These are phyloP conservation scores for Agelas oroides DNA, from an alignment of 37 sponge, comb jelly and placozoan species.

Conservation along the genomic window DNA sequence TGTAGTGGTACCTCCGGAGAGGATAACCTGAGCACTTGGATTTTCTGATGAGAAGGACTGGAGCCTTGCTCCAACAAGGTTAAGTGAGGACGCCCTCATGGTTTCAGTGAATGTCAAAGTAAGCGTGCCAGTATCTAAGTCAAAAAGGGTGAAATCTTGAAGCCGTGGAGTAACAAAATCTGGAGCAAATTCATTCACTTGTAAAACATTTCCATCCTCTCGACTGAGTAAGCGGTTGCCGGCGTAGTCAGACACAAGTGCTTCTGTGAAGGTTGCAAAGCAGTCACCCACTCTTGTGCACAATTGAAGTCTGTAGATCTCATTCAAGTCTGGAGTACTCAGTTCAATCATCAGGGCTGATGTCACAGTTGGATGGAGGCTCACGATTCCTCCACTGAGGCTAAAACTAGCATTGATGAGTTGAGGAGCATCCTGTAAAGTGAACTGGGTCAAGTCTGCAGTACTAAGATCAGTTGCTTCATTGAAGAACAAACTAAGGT, in stretches of 20 bases:
- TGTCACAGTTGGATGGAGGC: constrained; percentile 46
- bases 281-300: constrained; percentile 60
- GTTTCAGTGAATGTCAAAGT: constrained; percentile 86
- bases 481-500: constrained; percentile 64
- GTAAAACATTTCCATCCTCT: constrained; percentile 12
- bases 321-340: constrained; percentile 68
- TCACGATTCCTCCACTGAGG: constrained; percentile 70
- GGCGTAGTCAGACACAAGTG: constrained; percentile 58
- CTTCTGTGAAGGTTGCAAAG: constrained; percentile 33
- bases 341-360: constrained; percentile 60
- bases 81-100: constrained; percentile 66
- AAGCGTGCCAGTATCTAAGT: constrained; percentile 65
- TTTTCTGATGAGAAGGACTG: constrained; percentile 22
- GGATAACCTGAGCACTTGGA: neutral
- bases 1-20: constrained; percentile 62
- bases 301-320: constrained; percentile 64
- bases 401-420: constrained; percentile 15
- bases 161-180: constrained; percentile 64
- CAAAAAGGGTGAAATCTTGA: constrained; percentile 50
- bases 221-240: constrained; percentile 36
- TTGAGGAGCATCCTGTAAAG: constrained; percentile 45
- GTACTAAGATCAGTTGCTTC: constrained; percentile 66
- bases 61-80: constrained; percentile 33
- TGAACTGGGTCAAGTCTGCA: constrained; percentile 51
- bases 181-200: constrained; percentile 43